Base-by-base conservation (phyloP, 2,797 vertebrate species). In the Falco peregrinus region DNA sequence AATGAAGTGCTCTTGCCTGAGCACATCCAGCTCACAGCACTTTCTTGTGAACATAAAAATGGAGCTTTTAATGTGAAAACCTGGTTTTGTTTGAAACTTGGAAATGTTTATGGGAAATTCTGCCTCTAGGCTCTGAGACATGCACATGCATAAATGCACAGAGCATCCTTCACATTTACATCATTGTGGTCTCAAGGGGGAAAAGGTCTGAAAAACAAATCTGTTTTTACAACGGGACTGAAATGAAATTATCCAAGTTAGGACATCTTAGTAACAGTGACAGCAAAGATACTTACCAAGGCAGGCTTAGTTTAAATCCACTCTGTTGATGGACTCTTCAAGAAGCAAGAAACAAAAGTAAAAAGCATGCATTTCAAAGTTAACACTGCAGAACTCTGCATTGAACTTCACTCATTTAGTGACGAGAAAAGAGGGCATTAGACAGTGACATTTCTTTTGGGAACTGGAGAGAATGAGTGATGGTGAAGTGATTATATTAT, bases 1-100 rank as follows among this genome's bases (percentile, higher is more conserved):
- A 96, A 95, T 81, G 75, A 95, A 95, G 92, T 88, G 78, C 67
- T 87, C 92, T 89, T 86, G 84, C 92, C 87, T 77, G 43, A 94
- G 87, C 50, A 87, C 57, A 87, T 57, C 51, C 84, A 77, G 73
- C 85, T 81, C 91, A 59, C n/a, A 91, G 50, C 2, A 3, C 47
- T 92, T 67, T 80, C 87, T 84, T 41, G 17, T 8, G 7, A 95
- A 91, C 50, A 59, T 59, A 65, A 81, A 91, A 94, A 89, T 43
- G 76, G 43, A 68, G 63, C 67, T 93, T 93, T 95, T 89, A 92
- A 93, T 54, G 45, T 57, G 59, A 93, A 95, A 93, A 94, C 54
- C 85, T 93, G 85, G 12, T 94, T 92, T 77, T 94, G 53, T 90
- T 83, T 92, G 84, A 91, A 80, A 68, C 73, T 89, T 14, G 4